Base-by-base conservation (phyloP, 1,140 invertebrate genomes). In the Ceratina calcarata region DNA sequence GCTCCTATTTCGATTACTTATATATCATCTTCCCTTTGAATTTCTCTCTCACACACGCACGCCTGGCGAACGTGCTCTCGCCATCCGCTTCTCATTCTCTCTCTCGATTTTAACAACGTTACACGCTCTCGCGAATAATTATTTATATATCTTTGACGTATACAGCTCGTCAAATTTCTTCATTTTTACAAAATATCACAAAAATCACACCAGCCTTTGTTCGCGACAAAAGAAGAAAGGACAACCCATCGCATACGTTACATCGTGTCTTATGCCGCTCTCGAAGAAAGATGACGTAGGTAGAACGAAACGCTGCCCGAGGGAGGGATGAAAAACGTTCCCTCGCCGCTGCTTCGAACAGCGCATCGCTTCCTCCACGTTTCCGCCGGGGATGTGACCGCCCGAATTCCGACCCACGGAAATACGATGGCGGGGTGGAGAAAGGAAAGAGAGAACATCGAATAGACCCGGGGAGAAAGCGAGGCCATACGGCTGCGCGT, bases 141-240 rank as follows among this genome's bases (percentile, higher is more conserved):
- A 18, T 57, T 13, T 65, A 1, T 24, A 87, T 74, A 85, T 53
- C 70, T 67, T 89, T 76, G 80, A 80, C 87, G 87, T 83, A 88
- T 51, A 55, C 72, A 77, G 58, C 60, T 85, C 85, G 71, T 77
- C 73, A 82, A 86, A 68, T 81, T 82, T 83, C 60, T 74, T 82
- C 80, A 87, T 89, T 72, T 78, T 92, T 93, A 92, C 89, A 92
- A 93, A 92, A 92, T 93, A 93, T 93, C 92, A 93, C 92, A 92
- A 92, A 90, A 92, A 92, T 92, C 88, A 89, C 90, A 92, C 91
- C 91, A 92, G 91, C 89, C 91, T 91, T 92, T 90, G 86, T 90
- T 91, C 86, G 87, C 86, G 90, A 86, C 87, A 89, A 84, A 84
- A 80, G n/a, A 45, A 45, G 37, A 45, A 45, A 45, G 37, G 37